These are phyloP conservation scores for Takifugu flavidus DNA, from an alignment of 2,113 vertebrate genomes.

Conservation along the genomic window DNA sequence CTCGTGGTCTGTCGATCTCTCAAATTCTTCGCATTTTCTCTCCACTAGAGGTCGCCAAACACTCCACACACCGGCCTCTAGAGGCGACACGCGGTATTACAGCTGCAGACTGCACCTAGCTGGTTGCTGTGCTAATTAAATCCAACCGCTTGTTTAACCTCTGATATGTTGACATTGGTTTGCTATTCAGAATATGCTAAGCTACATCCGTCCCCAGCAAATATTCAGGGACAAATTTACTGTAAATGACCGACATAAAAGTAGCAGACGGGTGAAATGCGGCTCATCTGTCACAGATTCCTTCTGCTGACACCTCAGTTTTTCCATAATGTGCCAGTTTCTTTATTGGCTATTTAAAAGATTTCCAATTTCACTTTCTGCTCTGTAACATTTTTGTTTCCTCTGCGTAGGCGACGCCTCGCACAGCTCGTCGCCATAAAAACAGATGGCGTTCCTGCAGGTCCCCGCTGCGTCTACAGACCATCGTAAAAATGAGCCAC, in stretches of 20 bases:
- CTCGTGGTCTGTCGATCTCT: too few relatives aligned
- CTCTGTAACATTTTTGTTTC: neutral
- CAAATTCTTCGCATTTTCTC: too few relatives aligned
- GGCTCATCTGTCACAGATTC: constrained; percentile 1
- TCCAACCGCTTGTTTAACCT: too few relatives aligned
- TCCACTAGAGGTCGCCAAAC: too few relatives aligned
- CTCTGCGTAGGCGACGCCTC: constrained; percentile 9
- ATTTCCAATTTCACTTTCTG: neutral
- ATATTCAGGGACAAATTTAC: neutral
- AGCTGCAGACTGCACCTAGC: too few relatives aligned
- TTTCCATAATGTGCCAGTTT: neutral
- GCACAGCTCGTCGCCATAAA: constrained; percentile 35
- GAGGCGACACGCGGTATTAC: too few relatives aligned
- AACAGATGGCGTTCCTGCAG: constrained; percentile 53
- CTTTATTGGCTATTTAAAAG: too few relatives aligned
- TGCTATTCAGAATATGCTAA: too few relatives aligned
- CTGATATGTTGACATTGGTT: too few relatives aligned
- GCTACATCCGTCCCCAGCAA: neutral
- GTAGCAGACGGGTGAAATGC: neutral
- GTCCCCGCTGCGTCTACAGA: constrained; percentile 29
- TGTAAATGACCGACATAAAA: neutral
- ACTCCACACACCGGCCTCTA: too few relatives aligned
- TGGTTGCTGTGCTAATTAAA: too few relatives aligned
- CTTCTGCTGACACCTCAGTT: constrained; percentile 4
- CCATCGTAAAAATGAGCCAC: constrained; percentile 32